Evolutionary conservation across 1,140 invertebrate species (phyloP).

Genomic region (Sesamia nonagrioides): DNA sequence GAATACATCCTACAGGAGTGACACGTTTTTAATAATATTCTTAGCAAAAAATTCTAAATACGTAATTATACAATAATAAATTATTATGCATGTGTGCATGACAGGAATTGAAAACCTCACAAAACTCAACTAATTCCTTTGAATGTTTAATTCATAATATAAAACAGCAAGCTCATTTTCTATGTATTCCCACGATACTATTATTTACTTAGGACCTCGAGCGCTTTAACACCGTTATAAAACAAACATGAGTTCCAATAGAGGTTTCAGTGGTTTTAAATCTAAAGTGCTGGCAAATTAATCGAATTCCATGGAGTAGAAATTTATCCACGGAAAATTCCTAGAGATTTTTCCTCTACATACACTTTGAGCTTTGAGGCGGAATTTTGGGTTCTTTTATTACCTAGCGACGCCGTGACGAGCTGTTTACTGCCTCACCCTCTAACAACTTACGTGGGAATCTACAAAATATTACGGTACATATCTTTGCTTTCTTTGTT

Average conservation of each 20-base stretch:
- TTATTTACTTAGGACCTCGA: slow-evolving; percentile 25
- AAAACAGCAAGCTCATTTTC: not conserved
- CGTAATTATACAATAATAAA: too few species aligned
- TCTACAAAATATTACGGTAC: slow-evolving; percentile 21
- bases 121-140: not conserved
- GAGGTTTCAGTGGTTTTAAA: slow-evolving; percentile 55
- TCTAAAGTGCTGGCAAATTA: slow-evolving; percentile 56
- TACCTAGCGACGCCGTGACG: slow-evolving; percentile 15
- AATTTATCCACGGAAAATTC: slow-evolving; percentile 59
- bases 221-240: slow-evolving; percentile 1
- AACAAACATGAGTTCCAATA: slow-evolving; percentile 26
- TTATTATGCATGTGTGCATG: too few species aligned
- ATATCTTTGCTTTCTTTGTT: slow-evolving; percentile 19
- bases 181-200: not conserved
- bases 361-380: slow-evolving; percentile 17
- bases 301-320: slow-evolving; percentile 58
- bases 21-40: too few species aligned
- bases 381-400: slow-evolving; percentile 41
- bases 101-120: not conserved
- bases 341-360: slow-evolving; percentile 40
- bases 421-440: slow-evolving; percentile 30
- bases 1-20: too few species aligned
- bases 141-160: not conserved
- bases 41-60: too few species aligned
- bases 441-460: slow-evolving; percentile 11